Base-by-base conservation (phyloP, 1,140 invertebrate genomes). In the Hyphantria cunea region DNA sequence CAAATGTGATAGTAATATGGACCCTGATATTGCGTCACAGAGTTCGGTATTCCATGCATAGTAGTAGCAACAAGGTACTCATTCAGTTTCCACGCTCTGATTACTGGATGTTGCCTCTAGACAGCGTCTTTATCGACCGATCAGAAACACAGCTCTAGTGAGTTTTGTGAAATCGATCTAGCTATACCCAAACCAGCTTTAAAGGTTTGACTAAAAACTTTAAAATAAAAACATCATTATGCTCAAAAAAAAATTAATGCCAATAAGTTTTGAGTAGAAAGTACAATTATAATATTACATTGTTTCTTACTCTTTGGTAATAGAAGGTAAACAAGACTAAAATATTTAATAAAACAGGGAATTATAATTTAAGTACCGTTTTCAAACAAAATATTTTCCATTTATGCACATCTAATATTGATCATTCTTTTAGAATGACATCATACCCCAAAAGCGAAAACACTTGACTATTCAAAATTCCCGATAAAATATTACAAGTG, bases 91-190 rank as follows among this genome's bases (percentile, higher is more conserved):
- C 86, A 90, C 86, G 88, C 84, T 90, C 86, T 90, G 84, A 89
- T 90, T 89, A 90, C 68, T 89, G 88, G 88, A 89, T 90, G 88
- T 90, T 90, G 88, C 80, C 88, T 89, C 82, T 84, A 87, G 86
- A 87, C 84, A 80, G 76, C 74, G 74, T 87, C 82, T 89, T 84
- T 89, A 88, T 79, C 75, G 76, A 82, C 83, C 75, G 80, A 89
- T 89, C 87, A 82, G 81, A 87, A 86, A 86, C 76, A 82, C 37
- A 61, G 48, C 63, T 55, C 66, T 60, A 49, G 50, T 66, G 61
- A 59, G 66, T 56, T 63, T 60, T 63, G 65, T 68, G 72, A 74
- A 71, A 74, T 70, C 60, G 60, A 64, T 68, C 58, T 51, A 58
- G 32, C 31, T 33, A 11, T 49, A 41, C 34, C 17, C 5, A n/a